Percentiles rank a stretch among this genome's conserved stretches.
These are phyloP conservation scores for Heliconius hermathena DNA, from an alignment of 1,140 invertebrate genomes.

Conservation along the genomic window DNA sequence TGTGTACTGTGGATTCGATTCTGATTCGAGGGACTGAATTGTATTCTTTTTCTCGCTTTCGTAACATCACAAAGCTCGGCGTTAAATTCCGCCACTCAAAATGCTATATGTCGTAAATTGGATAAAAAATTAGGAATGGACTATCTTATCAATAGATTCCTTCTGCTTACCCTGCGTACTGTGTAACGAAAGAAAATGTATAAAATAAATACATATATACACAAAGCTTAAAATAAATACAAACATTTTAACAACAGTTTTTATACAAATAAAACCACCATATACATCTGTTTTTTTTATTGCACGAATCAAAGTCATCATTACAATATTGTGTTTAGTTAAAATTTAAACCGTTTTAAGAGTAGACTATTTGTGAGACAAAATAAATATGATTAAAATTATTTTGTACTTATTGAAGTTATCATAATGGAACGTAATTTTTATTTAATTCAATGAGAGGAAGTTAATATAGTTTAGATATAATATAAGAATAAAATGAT, in stretches of 20 bases:
- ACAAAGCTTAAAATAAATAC: neutral
- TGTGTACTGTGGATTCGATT: too few species aligned
- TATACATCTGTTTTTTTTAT: neutral
- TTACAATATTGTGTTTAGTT: slow-evolving; percentile 9
- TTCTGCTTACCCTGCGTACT: too few species aligned
- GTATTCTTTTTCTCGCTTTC: too few species aligned
- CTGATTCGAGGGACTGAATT: too few species aligned
- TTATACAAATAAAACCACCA: neutral
- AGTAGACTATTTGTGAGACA: neutral
- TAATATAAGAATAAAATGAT: neutral
- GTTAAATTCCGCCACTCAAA: too few species aligned
- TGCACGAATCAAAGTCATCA: slow-evolving; percentile 3
- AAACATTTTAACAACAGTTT: neutral
- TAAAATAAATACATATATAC: neutral
- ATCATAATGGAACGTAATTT: neutral
- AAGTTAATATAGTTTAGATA: neutral
- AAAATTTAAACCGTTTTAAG: neutral
- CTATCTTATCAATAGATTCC: too few species aligned
- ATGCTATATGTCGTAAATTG: too few species aligned
- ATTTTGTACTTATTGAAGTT: slow-evolving; percentile 3
- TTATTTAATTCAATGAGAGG: neutral
- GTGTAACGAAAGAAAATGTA: too few species aligned
- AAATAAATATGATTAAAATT: slow-evolving; percentile 8
- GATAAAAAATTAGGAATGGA: too few species aligned
- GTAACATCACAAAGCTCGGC: too few species aligned